These are phyloP conservation scores for Drosophila pallidifrons DNA, from an alignment of 1,140 invertebrate species.

Conservation along the genomic window DNA sequence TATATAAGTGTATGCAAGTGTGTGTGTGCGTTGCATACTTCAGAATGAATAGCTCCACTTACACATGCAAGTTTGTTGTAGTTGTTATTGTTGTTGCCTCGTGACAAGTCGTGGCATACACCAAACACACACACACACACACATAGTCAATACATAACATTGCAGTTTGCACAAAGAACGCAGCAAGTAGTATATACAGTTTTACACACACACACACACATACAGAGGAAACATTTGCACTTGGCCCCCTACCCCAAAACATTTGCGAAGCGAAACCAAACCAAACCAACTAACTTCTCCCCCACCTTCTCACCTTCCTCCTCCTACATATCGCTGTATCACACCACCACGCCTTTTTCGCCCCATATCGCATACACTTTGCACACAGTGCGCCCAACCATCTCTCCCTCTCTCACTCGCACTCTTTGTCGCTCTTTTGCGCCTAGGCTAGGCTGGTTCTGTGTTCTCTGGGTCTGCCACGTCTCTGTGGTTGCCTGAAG, in stretches of 20 bases:
- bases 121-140: conserved; percentile 14
- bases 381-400: conserved; percentile 6
- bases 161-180: conserved; percentile 25
- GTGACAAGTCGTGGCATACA: conserved; percentile 33
- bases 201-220: neutral
- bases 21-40: conserved; percentile 23
- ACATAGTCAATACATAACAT: conserved; percentile 30
- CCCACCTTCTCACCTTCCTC: neutral
- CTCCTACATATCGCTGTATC: neutral
- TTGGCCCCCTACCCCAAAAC: conserved; percentile 11
- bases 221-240: conserved; percentile 21
- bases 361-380: conserved; percentile 18
- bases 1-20: conserved; percentile 1
- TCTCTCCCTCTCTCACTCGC: neutral
- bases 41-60: conserved; percentile 49
- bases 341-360: conserved; percentile 17
- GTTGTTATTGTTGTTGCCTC: conserved; percentile 20
- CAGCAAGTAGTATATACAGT: conserved; percentile 18
- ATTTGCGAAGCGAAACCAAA: conserved; percentile 9
- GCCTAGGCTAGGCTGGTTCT: conserved; percentile 19
- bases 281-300: conserved; percentile 16
- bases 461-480: conserved; percentile 40
- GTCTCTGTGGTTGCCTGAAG: conserved; percentile 42
- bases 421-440: conserved; percentile 7
- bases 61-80: conserved; percentile 25